Conservation (phyloP, 2,113 vertebrate species). For the Trichomycterus rosablanca region DNA sequence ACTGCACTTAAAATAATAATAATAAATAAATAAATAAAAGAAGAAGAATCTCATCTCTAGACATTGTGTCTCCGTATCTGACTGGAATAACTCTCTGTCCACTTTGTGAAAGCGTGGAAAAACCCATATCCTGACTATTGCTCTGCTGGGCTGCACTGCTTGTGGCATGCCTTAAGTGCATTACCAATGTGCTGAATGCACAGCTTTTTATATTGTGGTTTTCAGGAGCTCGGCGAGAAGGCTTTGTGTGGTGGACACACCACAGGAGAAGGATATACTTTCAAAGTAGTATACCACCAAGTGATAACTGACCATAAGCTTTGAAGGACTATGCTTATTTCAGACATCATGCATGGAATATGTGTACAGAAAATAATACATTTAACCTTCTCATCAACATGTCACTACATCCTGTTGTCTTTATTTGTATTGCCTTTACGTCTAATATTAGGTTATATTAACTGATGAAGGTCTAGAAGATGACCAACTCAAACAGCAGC, state of each 20-base stretch:
- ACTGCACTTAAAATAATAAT: slow-evolving; percentile 67
- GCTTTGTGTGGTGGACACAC: slow-evolving; percentile 59
- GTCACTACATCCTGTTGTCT: no score
- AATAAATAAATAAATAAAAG: not conserved
- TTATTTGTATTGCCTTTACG: no score
- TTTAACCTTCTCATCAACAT: no score
- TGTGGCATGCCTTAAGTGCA: slow-evolving; percentile 69
- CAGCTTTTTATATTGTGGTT: slow-evolving; percentile 72
- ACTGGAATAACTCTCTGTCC: slow-evolving; percentile 77
- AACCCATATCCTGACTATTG: slow-evolving; percentile 82
- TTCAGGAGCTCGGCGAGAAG: slow-evolving; percentile 60
- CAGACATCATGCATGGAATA: not conserved
- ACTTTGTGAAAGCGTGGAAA: slow-evolving; percentile 79
- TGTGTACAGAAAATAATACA: no score
- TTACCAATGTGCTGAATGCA: slow-evolving; percentile 67
- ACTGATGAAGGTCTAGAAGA: no score
- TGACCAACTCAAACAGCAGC: no score
- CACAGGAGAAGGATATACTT: slow-evolving; percentile 59
- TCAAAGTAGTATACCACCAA: slow-evolving; percentile 47
- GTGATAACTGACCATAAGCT: slow-evolving; percentile 50
- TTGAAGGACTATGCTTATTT: not conserved
- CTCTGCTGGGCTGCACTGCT: slow-evolving; percentile 58
- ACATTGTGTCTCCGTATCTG: slow-evolving; percentile 77
- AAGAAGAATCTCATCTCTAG: slow-evolving; percentile 60
- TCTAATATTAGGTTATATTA: no score